These are phyloP conservation scores for Phortica okadai DNA, from an alignment of 2,888 invertebrate species.

Conservation along the genomic window DNA sequence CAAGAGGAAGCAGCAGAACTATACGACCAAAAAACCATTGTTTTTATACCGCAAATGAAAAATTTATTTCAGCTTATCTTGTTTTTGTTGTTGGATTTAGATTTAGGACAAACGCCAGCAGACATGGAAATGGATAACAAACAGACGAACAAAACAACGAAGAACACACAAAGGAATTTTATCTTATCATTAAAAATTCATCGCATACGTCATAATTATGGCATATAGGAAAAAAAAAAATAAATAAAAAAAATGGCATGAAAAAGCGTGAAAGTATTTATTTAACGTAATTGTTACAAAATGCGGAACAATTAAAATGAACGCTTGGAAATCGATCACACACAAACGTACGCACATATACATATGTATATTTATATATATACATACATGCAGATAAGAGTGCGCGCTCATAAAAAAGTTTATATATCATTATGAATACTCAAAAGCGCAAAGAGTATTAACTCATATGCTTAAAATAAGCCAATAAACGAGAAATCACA, in stretches of 20 bases:
- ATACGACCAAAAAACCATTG: background rate
- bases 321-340: background rate
- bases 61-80: no score
- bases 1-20: background rate
- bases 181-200: constrained; percentile 48
- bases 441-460: constrained; percentile 1
- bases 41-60: background rate
- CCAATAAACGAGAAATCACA: background rate
- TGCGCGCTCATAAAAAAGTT: background rate
- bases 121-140: background rate
- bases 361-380: background rate
- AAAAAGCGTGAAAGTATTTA: constrained; percentile 1
- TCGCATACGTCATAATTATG: constrained; percentile 40
- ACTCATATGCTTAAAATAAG: constrained; percentile 29
- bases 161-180: constrained; percentile 39
- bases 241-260: background rate
- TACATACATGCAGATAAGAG: background rate
- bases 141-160: background rate
- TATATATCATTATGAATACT: constrained; percentile 1
- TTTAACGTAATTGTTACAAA: background rate
- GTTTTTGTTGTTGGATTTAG: background rate
- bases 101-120: background rate
- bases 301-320: background rate
- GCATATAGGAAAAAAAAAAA: background rate
- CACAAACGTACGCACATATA: background rate